Conservation (phyloP, 2,113 vertebrate species). For the Terrapene triunguis region DNA sequence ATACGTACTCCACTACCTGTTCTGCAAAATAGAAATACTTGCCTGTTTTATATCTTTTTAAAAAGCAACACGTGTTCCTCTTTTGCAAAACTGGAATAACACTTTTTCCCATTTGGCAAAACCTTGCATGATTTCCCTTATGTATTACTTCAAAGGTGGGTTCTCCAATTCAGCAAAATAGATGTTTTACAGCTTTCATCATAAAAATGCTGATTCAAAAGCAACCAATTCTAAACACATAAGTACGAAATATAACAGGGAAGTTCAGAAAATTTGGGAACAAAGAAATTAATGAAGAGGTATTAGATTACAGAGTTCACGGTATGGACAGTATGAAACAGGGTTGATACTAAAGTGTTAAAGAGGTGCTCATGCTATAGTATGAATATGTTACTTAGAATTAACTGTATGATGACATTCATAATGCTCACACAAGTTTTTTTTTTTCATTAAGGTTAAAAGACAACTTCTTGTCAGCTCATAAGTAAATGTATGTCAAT, state of each 20-base stretch:
- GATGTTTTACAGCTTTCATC: background rate
- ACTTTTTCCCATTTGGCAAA: background rate
- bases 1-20: background rate
- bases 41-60: background rate
- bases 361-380: background rate
- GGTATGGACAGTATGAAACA: background rate
- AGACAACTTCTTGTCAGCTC: background rate
- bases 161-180: background rate
- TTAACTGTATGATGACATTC: background rate
- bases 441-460: background rate
- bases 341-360: background rate
- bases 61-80: background rate
- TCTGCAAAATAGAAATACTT: background rate
- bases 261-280: background rate
- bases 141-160: background rate
- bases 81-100: background rate
- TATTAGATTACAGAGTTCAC: background rate
- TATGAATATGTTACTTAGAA: background rate
- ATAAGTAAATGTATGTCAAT: background rate
- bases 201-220: background rate
- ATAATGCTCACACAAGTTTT: background rate
- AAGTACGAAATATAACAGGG: background rate
- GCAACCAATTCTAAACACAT: background rate
- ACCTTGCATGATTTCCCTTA: background rate
- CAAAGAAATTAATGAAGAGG: background rate